phyloP scores from a whole-genome alignment of 2,797 vertebrate species.

The Eutrigla gurnardus region DNA sequence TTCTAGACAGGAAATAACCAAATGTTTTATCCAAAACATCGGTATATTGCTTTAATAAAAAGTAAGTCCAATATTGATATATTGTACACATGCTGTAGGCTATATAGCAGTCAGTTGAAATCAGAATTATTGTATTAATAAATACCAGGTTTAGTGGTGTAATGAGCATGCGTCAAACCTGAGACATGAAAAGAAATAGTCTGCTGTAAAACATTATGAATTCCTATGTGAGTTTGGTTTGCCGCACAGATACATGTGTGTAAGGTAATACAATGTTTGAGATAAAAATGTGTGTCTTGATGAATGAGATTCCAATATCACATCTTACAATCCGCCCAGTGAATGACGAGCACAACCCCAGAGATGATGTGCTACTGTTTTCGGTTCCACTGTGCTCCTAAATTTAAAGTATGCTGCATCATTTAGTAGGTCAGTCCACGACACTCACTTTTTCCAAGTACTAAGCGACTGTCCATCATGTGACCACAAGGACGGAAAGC shows the following conservation, averaged over 20 bases:
- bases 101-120: too few relatives aligned
- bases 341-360: background rate
- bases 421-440: constrained; percentile 12
- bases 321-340: background rate
- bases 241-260: background rate
- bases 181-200: background rate
- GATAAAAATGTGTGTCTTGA: too few relatives aligned
- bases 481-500: constrained; percentile 59
- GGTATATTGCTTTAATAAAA: too few relatives aligned
- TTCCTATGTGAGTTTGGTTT: background rate
- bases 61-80: too few relatives aligned
- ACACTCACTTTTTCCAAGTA: constrained; percentile 26
- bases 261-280: background rate
- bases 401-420: background rate
- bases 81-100: too few relatives aligned
- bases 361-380: background rate
- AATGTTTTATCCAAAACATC: too few relatives aligned
- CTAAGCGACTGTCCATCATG: constrained; percentile 45
- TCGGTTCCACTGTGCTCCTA: background rate
- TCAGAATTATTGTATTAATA: too few relatives aligned
- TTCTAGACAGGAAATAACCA: too few relatives aligned
- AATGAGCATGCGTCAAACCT: background rate
- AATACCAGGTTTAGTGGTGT: too few relatives aligned
- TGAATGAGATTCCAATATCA: background rate
- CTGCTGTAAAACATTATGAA: background rate